A percentile compares a stretch with the other conserved stretches of the same genome.
phyloP scores from a whole-genome alignment of 2,113 vertebrate genomes.

The Patagioenas fasciata region DNA sequence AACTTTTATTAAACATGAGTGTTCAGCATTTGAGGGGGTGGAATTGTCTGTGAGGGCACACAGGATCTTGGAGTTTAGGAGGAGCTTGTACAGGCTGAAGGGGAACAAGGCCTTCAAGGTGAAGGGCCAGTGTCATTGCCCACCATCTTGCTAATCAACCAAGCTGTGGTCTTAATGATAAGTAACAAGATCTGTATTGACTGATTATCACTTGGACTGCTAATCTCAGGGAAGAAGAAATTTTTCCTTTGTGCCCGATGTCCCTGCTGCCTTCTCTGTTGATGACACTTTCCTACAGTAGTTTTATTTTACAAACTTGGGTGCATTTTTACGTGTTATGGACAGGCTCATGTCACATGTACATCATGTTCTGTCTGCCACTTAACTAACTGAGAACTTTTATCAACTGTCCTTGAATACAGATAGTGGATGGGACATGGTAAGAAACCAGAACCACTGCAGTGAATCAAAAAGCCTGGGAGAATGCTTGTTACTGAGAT shows the following conservation, averaged over 20 bases:
- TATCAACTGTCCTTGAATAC: background rate
- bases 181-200: background rate
- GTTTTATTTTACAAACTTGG: constrained; percentile 12
- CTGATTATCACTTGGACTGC: background rate
- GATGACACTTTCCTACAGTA: background rate
- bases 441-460: background rate
- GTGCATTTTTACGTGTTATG: background rate
- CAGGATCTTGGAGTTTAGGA: background rate
- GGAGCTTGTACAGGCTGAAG: background rate
- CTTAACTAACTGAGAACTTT: background rate
- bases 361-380: background rate
- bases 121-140: background rate
- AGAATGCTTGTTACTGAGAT: background rate
- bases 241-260: background rate
- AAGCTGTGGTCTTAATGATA: background rate
- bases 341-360: background rate
- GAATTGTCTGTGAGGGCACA: background rate
- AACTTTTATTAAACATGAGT: background rate
- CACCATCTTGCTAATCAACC: background rate
- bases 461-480: background rate
- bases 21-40: background rate
- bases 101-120: background rate
- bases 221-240: background rate
- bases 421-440: background rate
- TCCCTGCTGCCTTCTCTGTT: background rate